A percentile compares a stretch with the other conserved stretches of the same genome.
phyloP scores from a whole-genome alignment of 2,113 vertebrate species.

The Puntigrus tetrazona region DNA sequence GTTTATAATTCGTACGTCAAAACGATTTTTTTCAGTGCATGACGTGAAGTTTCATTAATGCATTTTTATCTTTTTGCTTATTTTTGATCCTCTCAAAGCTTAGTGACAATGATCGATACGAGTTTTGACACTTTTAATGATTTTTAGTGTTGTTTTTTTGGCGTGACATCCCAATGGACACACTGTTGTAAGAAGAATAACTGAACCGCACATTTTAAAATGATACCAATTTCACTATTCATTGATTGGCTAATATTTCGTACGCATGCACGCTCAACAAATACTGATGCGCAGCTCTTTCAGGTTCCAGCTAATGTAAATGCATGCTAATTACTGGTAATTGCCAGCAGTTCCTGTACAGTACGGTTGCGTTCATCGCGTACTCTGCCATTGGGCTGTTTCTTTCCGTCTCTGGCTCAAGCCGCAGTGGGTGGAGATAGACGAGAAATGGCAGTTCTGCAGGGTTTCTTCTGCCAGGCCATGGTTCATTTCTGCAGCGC shows the following conservation, averaged over 20 bases:
- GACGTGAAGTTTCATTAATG: no score
- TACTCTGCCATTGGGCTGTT: neutral
- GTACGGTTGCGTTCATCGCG: neutral
- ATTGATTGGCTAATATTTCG: neutral
- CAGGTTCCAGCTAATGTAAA: neutral
- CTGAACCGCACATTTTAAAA: no score
- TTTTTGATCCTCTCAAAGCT: no score
- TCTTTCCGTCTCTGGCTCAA: neutral
- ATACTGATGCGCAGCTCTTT: neutral
- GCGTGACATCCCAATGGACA: no score
- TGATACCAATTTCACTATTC: no score
- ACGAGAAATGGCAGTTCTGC: neutral
- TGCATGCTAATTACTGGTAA: neutral
- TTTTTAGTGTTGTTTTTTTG: neutral
- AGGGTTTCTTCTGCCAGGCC: neutral
- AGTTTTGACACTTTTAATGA: neutral
- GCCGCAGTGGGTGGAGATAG: neutral
- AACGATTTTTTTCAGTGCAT: no score
- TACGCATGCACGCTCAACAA: neutral
- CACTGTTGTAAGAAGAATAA: no score
- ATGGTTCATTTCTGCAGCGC: neutral
- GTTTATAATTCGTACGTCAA: no score
- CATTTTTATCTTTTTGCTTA: no score
- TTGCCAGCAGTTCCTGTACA: neutral
- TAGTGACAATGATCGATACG: no score